Conservation (phyloP, 2,888 invertebrate species). For the Cantharis flavilabris region DNA sequence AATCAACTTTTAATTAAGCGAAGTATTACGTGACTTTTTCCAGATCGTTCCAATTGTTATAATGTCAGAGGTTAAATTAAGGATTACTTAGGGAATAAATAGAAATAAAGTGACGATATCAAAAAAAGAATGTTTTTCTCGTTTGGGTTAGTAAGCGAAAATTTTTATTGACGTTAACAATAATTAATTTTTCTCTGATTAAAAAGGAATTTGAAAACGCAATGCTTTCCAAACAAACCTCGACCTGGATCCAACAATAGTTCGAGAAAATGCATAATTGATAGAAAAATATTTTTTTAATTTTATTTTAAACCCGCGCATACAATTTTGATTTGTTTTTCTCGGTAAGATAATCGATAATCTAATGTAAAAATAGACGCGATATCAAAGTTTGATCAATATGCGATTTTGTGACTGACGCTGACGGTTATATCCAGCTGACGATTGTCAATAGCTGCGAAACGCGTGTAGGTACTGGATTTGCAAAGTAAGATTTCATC, state of each 20-base stretch:
- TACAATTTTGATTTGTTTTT: neutral
- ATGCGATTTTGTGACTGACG: neutral
- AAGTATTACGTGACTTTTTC: neutral
- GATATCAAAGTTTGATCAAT: neutral
- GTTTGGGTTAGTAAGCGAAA: neutral
- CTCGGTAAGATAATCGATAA: neutral
- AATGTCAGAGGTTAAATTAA: neutral
- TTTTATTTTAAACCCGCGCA: neutral
- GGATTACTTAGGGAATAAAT: neutral
- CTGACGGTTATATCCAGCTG: neutral
- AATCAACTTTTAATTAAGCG: neutral
- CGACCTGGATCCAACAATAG: neutral
- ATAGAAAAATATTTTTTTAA: neutral
- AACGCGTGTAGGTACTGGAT: neutral
- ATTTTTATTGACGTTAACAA: neutral
- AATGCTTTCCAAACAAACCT: neutral
- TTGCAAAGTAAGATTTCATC: too few relatives aligned
- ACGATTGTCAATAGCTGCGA: neutral
- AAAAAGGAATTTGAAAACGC: neutral
- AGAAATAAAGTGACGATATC: neutral
- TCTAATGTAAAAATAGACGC: neutral
- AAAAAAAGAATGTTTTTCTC: neutral
- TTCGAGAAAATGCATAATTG: neutral
- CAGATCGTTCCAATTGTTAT: neutral
- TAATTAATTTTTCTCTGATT: neutral